phyloP scores from a whole-genome alignment of 2,113 vertebrate genomes.

The Uria lomvia region DNA sequence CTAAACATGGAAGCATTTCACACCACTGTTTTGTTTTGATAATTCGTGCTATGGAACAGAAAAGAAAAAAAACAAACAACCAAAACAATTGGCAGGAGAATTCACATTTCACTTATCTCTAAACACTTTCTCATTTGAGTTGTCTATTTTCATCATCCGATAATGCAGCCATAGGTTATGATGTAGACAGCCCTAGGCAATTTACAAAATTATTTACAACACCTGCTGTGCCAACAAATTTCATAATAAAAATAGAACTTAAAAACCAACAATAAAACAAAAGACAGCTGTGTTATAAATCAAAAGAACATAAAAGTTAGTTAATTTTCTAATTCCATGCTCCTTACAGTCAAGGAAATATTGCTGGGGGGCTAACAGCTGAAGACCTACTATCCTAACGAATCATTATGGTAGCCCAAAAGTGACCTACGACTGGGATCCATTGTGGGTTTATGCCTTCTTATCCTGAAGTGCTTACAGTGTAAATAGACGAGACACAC shows the following conservation, averaged over 20 bases:
- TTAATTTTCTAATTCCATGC: neutral
- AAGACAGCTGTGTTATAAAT: neutral
- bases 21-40: slow-evolving; percentile 98
- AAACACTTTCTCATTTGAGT: slow-evolving; percentile 11
- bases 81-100: slow-evolving; percentile 35
- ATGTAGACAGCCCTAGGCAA: neutral
- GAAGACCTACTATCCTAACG: neutral
- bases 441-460: neutral
- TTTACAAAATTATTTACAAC: slow-evolving; percentile 12
- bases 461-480: neutral
- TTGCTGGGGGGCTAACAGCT: neutral
- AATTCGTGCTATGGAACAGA: slow-evolving; percentile 82
- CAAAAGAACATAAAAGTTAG: neutral
- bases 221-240: neutral
- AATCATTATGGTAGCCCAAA: neutral
- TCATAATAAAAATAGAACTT: neutral
- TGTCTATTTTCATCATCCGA: slow-evolving; percentile 24
- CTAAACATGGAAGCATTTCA: slow-evolving; percentile 98
- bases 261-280: neutral
- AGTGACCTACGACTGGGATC: neutral
- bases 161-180: neutral
- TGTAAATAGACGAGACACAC: neutral
- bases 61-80: neutral
- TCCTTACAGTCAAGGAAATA: neutral
- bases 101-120: slow-evolving; percentile 41